Base-by-base conservation (phyloP, 1,140 invertebrate genomes). In the Metopolophium dirhodum region DNA sequence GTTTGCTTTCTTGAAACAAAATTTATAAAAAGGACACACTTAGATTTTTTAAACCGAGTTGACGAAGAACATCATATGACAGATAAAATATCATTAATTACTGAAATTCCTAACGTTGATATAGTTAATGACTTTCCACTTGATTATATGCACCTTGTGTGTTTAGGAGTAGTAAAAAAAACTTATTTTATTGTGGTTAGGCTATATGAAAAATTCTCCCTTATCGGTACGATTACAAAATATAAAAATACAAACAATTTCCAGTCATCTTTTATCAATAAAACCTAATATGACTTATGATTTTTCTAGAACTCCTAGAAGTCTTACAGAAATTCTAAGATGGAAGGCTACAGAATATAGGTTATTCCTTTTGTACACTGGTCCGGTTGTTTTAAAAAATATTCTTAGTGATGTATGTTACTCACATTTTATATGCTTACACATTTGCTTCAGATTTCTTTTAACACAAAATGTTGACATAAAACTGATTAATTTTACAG, bases 401-500 rank as follows among this genome's bases (percentile, higher is more conserved):
- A 47, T 86, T 20, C 26, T 86, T 23, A 86, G 26, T 45, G 85
- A 86, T 26, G 6, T 23, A 26, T 86, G 22, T 45, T 86, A 86
- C 41, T 86, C 45, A 45, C 37, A 86, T 86, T 45, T 86, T 86
- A 45, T 86, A 22, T 86, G 85, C 26, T 47, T 86, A 86, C 85
- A 86, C 23, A 26, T 8, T 45, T 45, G 85, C 7, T 26, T 86
- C 41, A 45, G 37, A 41, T 26, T 86, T 45, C 45, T 86, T 20
- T 18, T 82, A 82, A 82, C 68, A 1, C 30, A 8, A 35, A 82
- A 82, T 35, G 30, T 82, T 35, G 68, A 82, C 6, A 35, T 30
- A n/a, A n/a, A 35, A 6, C n/a, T 37, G 68, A 35, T 82, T 14
- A n/a, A 82, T 82, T 82, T 82, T 82, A n/a, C 30, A 14, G 68